These are phyloP conservation scores for Anas bahamensis DNA, from an alignment of 2,797 vertebrate species.

Conservation along the genomic window DNA sequence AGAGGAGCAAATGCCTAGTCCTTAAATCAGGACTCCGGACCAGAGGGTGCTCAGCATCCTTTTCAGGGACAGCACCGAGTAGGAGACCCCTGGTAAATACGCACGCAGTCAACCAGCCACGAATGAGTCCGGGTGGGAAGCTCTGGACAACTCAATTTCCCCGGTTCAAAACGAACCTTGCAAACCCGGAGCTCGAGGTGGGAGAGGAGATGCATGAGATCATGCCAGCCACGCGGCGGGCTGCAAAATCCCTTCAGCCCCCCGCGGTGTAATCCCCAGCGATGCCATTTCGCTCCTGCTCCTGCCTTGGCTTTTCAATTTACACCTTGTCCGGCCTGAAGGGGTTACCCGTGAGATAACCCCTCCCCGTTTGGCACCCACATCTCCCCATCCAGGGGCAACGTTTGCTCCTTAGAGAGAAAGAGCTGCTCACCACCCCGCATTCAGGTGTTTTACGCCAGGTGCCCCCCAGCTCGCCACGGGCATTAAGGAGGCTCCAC, in stretches of 20 bases:
- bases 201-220: not conserved
- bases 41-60: not conserved
- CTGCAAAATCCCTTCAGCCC: not conserved
- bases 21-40: not conserved
- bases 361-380: not conserved
- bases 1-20: not conserved
- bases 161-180: not conserved
- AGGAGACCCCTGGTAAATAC: not conserved
- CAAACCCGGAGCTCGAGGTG: accelerated
- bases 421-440: not conserved
- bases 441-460: not conserved
- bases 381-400: not conserved
- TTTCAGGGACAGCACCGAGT: not conserved
- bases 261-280: not conserved
- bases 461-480: accelerated
- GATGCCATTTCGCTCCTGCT: not conserved
- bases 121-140: not conserved
- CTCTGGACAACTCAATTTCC: not conserved
- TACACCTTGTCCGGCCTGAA: not conserved
- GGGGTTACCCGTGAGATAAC: not conserved
- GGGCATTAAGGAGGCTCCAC: not conserved
- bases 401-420: not conserved
- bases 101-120: not conserved
- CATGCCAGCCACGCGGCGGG: accelerated
- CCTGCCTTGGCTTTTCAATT: not conserved